Conservation (phyloP, 2,888 invertebrate species). For the Aporophyla nigra region DNA sequence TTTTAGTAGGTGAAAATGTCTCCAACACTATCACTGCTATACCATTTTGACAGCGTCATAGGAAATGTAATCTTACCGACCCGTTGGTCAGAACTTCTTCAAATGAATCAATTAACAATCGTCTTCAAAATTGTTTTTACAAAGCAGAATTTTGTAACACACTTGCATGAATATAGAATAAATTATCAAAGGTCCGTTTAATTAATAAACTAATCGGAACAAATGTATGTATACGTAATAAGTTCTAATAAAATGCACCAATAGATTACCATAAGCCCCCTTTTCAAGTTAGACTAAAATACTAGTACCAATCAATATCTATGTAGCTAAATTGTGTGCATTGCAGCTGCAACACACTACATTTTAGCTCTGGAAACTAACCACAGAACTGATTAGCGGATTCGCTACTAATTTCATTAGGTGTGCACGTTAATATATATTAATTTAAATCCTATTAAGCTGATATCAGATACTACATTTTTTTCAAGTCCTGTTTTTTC, state of each 20-base stretch:
- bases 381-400: slow-evolving; percentile 50
- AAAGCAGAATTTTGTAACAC: neutral
- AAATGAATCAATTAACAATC: neutral
- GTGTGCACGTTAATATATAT: slow-evolving; percentile 1
- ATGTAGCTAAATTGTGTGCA: too few species aligned
- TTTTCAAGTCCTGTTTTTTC: too few species aligned
- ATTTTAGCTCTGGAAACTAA: slow-evolving; percentile 32
- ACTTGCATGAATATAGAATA: neutral
- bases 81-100: neutral
- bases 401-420: slow-evolving; percentile 50
- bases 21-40: neutral
- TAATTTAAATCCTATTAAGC: neutral
- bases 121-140: neutral
- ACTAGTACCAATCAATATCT: neutral
- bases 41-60: slow-evolving; percentile 2
- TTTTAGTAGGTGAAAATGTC: slow-evolving; percentile 24
- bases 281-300: too few species aligned
- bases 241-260: neutral
- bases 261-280: neutral
- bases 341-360: neutral
- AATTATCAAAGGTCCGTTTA: neutral
- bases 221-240: neutral
- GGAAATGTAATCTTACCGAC: neutral
- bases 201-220: neutral
- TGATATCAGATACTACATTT: too few species aligned